phyloP scores from a whole-genome alignment of 2,797 vertebrate species.

The Falco biarmicus region DNA sequence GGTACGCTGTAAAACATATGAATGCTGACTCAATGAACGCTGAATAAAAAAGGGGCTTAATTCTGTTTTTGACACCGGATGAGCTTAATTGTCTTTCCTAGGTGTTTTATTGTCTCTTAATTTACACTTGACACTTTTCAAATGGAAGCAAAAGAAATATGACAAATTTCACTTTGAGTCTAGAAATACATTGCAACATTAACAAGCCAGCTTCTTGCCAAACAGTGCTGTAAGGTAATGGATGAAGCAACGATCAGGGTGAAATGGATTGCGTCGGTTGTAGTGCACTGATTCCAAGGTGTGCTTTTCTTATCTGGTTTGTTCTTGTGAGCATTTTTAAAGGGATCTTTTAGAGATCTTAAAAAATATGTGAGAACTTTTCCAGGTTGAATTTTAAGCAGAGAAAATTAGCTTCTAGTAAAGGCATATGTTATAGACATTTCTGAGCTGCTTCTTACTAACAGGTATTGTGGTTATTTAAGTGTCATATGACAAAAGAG shows the following conservation, averaged over 20 bases:
- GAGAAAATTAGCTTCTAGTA: neutral
- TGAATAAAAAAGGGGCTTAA: neutral
- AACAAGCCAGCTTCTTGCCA: neutral
- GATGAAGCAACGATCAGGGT: neutral
- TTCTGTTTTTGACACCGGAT: neutral
- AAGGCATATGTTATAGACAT: neutral
- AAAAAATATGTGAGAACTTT: neutral
- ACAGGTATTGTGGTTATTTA: neutral
- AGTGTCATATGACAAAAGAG: neutral
- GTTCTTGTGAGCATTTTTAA: neutral
- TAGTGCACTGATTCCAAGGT: neutral
- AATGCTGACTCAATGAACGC: neutral
- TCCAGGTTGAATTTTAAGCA: neutral
- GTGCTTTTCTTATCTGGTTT: neutral
- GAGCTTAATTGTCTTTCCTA: neutral
- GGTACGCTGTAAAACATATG: neutral
- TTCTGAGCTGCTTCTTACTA: neutral
- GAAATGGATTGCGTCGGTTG: accelerated
- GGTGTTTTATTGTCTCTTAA: neutral
- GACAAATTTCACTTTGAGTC: neutral
- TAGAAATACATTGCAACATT: neutral
- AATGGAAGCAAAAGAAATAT: neutral
- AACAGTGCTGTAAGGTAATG: neutral
- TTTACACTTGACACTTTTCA: neutral
- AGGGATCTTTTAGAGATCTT: neutral